Conservation (phyloP, 2,113 vertebrate genomes). For the Hystrix cristata region DNA sequence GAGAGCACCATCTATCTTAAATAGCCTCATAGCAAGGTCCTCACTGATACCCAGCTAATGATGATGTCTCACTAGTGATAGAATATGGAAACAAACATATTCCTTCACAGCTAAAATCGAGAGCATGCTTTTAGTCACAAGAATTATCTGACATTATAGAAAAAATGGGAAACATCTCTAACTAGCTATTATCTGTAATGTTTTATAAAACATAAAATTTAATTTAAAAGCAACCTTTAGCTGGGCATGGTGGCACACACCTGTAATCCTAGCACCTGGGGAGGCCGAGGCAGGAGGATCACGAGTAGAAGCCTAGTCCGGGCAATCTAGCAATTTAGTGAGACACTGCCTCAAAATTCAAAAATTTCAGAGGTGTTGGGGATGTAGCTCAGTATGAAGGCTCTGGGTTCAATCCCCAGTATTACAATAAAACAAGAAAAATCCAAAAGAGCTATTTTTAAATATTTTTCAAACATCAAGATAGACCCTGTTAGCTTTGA, state of each 20-base stretch:
- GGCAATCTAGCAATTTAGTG: neutral
- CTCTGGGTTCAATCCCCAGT: neutral
- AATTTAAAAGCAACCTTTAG: neutral
- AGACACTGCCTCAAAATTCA: neutral
- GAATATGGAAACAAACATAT: neutral
- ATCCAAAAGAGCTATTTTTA: neutral
- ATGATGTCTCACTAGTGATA: neutral
- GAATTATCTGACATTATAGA: neutral
- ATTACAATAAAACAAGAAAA: neutral
- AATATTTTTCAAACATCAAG: neutral
- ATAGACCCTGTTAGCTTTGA: slow-evolving; percentile 37
- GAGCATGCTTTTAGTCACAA: neutral
- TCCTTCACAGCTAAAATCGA: neutral
- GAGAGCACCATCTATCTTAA: neutral
- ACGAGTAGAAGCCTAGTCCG: neutral
- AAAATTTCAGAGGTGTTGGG: neutral
- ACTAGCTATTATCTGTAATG: neutral
- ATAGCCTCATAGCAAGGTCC: neutral
- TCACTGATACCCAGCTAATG: neutral
- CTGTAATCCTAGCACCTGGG: neutral
- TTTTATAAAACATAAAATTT: slow-evolving; percentile 24
- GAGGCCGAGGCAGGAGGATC: neutral
- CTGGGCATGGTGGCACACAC: neutral
- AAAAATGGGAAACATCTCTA: neutral
- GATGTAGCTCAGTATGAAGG: neutral